Conservation (phyloP, 2,797 vertebrate genomes). For the Odontamblyopus rebecca region DNA sequence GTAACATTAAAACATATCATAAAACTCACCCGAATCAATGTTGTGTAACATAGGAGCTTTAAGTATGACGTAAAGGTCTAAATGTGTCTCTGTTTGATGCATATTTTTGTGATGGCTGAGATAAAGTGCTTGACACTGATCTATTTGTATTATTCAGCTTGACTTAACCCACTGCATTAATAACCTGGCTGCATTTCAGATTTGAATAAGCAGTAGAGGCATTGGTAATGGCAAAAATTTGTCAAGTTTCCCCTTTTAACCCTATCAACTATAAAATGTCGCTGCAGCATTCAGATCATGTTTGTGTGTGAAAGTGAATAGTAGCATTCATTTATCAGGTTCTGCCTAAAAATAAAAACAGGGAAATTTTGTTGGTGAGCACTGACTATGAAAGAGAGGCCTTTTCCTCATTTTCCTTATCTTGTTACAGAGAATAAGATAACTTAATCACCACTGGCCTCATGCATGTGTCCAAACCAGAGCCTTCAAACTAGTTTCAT, state of each 20-base stretch:
- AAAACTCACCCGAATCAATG: too few relatives aligned
- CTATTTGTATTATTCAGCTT: not conserved
- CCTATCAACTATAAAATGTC: conserved; percentile 27
- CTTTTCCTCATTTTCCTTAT: not conserved
- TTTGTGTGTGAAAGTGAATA: not conserved
- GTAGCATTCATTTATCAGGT: not conserved
- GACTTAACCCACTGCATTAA: conserved; percentile 15
- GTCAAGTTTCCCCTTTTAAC: conserved; percentile 13
- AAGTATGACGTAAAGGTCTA: too few relatives aligned
- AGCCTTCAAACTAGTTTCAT: not conserved
- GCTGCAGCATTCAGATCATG: conserved; percentile 19
- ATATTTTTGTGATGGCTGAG: too few relatives aligned
- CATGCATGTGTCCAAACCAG: not conserved
- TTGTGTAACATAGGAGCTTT: too few relatives aligned
- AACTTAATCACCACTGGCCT: conserved; percentile 1
- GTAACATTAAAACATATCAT: too few relatives aligned
- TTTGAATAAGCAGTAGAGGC: conserved; percentile 4
- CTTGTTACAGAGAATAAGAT: conserved; percentile 2
- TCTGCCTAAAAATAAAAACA: not conserved
- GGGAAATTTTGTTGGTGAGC: not conserved
- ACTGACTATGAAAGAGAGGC: not conserved
- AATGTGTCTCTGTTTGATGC: conserved; percentile 2
- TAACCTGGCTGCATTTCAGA: not conserved
- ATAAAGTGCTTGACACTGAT: not conserved
- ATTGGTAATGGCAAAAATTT: conserved; percentile 22